Percentiles rank a stretch among this genome's conserved stretches.
These are phyloP conservation scores for Antheraea mylitta DNA, from an alignment of 1,140 invertebrate species.

Conservation along the genomic window DNA sequence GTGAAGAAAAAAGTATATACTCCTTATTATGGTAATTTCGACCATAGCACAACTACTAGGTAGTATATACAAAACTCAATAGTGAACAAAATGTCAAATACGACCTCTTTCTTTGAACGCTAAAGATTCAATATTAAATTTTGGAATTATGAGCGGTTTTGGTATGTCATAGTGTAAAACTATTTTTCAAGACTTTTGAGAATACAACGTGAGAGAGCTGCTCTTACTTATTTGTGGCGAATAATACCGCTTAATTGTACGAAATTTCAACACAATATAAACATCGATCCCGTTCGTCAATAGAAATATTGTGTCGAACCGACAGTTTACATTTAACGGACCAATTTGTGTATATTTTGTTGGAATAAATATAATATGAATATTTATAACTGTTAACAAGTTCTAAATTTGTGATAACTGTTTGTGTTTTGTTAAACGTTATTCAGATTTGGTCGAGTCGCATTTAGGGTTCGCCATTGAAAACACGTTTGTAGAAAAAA, in stretches of 20 bases:
- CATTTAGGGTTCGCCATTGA: neutral
- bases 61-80: too few species aligned
- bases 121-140: too few species aligned
- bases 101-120: too few species aligned
- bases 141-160: too few species aligned
- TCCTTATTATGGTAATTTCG: too few species aligned
- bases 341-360: neutral
- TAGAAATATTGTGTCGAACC: neutral
- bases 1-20: too few species aligned
- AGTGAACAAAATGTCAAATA: too few species aligned
- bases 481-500: neutral
- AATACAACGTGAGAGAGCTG: neutral
- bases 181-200: neutral
- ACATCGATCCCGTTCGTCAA: constrained; percentile 1
- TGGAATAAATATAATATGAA: constrained; percentile 6
- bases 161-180: too few species aligned
- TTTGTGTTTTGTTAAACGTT: neutral
- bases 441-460: neutral
- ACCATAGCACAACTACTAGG: too few species aligned
- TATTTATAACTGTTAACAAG: constrained; percentile 19
- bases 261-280: neutral
- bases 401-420: constrained; percentile 10
- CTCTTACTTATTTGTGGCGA: neutral
- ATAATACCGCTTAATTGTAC: neutral
- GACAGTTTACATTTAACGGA: neutral